Evolutionary conservation across 2,113 vertebrate species (phyloP).

Genomic region (Thryonomys swinderianus): DNA sequence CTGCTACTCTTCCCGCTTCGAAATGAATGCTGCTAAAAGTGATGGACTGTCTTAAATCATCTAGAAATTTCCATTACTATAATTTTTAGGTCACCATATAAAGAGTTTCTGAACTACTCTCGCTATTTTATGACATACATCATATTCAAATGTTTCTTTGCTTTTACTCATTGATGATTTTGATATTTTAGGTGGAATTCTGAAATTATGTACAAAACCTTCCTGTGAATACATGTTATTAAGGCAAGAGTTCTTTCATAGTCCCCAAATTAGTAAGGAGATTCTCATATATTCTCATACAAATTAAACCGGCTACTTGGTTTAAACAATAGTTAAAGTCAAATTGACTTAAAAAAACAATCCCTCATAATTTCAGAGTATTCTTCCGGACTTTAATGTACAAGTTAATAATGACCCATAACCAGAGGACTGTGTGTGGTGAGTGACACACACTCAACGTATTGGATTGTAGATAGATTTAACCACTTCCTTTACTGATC

Average conservation of each 20-base stretch:
- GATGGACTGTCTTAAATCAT: background rate
- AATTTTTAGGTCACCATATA: background rate
- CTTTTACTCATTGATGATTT: constrained; percentile 49
- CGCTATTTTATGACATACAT: background rate
- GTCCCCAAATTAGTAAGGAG: background rate
- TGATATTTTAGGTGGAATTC: background rate
- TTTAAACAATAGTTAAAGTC: background rate
- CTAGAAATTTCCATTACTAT: constrained; percentile 11
- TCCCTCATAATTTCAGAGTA: background rate
- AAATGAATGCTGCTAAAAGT: background rate
- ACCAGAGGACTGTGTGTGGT: background rate
- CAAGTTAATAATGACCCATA: background rate
- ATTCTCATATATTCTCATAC: background rate
- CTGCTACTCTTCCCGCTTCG: background rate
- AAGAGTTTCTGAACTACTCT: background rate
- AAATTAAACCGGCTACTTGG: background rate
- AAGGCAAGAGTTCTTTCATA: background rate
- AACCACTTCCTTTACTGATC: background rate
- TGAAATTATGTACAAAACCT: background rate
- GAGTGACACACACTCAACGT: background rate
- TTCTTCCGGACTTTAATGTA: background rate
- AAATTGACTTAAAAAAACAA: background rate
- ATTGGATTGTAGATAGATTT: background rate
- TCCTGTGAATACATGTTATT: background rate
- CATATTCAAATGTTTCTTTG: constrained; percentile 8